Base-by-base conservation (phyloP, 2,113 vertebrate genomes). In the Zootoca vivipara region DNA sequence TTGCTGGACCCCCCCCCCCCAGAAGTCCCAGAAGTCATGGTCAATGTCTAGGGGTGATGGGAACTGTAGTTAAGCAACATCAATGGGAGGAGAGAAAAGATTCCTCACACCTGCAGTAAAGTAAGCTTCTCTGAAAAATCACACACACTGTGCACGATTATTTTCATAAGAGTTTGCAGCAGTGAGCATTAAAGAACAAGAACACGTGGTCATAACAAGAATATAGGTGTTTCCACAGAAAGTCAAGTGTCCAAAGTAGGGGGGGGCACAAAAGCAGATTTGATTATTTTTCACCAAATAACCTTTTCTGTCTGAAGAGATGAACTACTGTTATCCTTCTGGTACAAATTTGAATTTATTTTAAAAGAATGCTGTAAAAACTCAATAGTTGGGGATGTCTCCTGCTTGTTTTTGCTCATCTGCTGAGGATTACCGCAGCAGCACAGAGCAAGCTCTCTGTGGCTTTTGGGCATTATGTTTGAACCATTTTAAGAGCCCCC, bases 401-500 rank as follows among this genome's bases (percentile, higher is more conserved):
- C 3, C 0, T 42, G 56, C 35, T 42, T 72, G 69, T 10, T 52
- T 77, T 52, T 79, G 38, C 78, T 70, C 42, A 73, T 18, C 85
- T 93, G 70, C 42, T 90, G 78, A 91, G 91, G 89, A 90, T 91
- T 77, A 89, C 82, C 86, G 81, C 69, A 83, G 89, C 70, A 95
- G 87, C 46, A 52, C 46, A 90, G 46, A 93, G 81, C 87, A 89
- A 84, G 70, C 78, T 92, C 90, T 78, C 33, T 33, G 40, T 75
- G 89, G 65, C 78, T 94, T 90, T 87, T 88, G 82, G 84, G 89
- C 89, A 92, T 80, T 80, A 67, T 74, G 62, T 81, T 81, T 86
- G 86, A 90, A 88, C 69, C 6, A 6, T 91, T 81, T 93, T 87
- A 91, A 94, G 79, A 94, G 82, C 86, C 82, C 89, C 86, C 91